phyloP scores from a whole-genome alignment of 2,113 vertebrate species.

The Oxyruncus cristatus region DNA sequence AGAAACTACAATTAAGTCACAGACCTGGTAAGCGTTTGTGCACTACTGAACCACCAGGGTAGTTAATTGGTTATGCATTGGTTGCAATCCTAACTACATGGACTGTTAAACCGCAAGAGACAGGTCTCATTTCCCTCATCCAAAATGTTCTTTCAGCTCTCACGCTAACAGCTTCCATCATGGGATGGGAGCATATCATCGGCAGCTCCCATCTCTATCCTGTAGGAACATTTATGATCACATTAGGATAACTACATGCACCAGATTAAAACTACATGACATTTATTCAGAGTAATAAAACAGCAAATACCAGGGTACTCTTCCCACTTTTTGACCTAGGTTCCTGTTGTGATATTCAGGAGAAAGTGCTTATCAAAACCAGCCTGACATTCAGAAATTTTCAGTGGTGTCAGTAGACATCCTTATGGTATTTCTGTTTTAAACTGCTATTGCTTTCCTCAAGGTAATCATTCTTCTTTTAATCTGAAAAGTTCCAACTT shows the following conservation, averaged over 20 bases:
- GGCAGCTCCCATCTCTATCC: not conserved
- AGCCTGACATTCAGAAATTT: not conserved
- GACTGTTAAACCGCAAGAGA: not conserved
- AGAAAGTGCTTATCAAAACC: not conserved
- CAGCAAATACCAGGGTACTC: not conserved
- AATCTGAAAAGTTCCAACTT: conserved; percentile 59
- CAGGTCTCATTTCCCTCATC: not conserved
- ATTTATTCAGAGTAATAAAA: not conserved
- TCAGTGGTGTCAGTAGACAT: not conserved
- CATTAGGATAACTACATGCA: not conserved
- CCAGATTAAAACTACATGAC: not conserved
- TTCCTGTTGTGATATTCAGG: not conserved
- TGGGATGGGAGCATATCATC: not conserved
- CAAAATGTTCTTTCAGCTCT: not conserved
- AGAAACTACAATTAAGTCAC: not conserved
- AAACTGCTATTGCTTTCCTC: conserved; percentile 20
- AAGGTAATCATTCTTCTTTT: conserved; percentile 32
- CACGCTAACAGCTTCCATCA: not conserved
- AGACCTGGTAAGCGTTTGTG: not conserved
- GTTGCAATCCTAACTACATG: not conserved
- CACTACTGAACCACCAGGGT: not conserved
- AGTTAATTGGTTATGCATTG: not conserved
- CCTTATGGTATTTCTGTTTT: not conserved
- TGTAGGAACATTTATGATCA: not conserved
- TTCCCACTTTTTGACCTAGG: not conserved